Base-by-base conservation (phyloP, 2,797 vertebrate genomes). In the Kryptopterus vitreolus region DNA sequence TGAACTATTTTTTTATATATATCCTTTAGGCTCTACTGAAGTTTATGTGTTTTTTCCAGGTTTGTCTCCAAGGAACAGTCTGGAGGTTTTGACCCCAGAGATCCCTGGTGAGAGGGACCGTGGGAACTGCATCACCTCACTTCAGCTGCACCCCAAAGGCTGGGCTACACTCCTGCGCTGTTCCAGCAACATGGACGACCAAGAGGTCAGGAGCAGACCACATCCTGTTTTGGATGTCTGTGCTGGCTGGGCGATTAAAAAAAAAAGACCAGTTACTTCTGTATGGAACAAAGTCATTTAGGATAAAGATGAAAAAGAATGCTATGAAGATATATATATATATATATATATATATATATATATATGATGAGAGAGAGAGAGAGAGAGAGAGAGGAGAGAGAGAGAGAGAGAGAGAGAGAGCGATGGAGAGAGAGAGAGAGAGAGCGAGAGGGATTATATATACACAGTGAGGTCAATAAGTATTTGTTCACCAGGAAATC, bases 111-210 rank as follows among this genome's bases (percentile, higher is more conserved):
- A 98, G 87, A 91, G 95, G 83, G 97, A 98, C 87, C 87, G 96
- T n/a, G 97, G 98, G 26, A 99, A 98, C 88, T 99, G 98, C 92
- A 99, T 99, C 89, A 99, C 98, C 0, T 99, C 98, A 0, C 93
- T 99, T 81, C 98, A 99, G 90, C 94, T 99, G 29, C 98, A 99
- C 58, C 98, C 98, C 0, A 99, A 99, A 92, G 97, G 97, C 82
- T 98, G 96, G 96, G 97, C 98, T 81, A 94, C 98, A 0, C 95
- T 99, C 82, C 95, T 99, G 80, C 94, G 98, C 22, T 99, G 98
- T 92, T 98, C 97, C 83, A 98, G 97, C 92, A 99, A 98, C 92
- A 96, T 94, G 80, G 97, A 99, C 48, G 98, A 99, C 89, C 97
- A 98, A 87, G 98, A 99, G 97, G 98, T 99, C 74, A 87, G 89